Conservation (phyloP, 2,113 vertebrate genomes). For the Tonatia bakeri region DNA sequence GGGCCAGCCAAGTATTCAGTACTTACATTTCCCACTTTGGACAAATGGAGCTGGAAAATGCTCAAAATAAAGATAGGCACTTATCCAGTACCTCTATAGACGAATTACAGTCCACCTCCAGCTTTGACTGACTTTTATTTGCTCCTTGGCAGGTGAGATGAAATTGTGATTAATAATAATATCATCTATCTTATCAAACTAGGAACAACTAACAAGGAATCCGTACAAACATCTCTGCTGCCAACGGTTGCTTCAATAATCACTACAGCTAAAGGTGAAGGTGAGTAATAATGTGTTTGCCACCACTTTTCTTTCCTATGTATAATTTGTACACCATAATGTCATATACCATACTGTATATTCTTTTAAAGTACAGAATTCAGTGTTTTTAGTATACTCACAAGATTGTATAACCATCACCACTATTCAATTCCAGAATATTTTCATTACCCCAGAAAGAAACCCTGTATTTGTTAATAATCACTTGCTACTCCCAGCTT, state of each 20-base stretch:
- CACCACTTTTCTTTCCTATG: neutral
- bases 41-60: neutral
- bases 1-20: neutral
- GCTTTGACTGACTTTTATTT: slow-evolving; percentile 42
- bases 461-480: neutral
- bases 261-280: neutral
- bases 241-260: neutral
- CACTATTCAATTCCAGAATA: neutral
- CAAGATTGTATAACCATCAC: neutral
- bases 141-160: slow-evolving; percentile 44
- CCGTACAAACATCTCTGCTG: neutral
- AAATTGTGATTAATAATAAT: slow-evolving; percentile 57
- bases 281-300: slow-evolving; percentile 44
- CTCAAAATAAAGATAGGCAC: neutral
- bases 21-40: neutral
- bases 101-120: slow-evolving; percentile 14
- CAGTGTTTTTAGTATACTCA: neutral
- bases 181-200: slow-evolving; percentile 74
- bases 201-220: slow-evolving; percentile 43
- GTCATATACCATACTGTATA: neutral
- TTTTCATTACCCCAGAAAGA: neutral
- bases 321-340: neutral
- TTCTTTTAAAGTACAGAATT: neutral
- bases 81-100: slow-evolving; percentile 21
- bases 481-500: neutral